These are phyloP conservation scores for Corvus moneduloides DNA, from an alignment of 2,113 vertebrate genomes.

Conservation along the genomic window DNA sequence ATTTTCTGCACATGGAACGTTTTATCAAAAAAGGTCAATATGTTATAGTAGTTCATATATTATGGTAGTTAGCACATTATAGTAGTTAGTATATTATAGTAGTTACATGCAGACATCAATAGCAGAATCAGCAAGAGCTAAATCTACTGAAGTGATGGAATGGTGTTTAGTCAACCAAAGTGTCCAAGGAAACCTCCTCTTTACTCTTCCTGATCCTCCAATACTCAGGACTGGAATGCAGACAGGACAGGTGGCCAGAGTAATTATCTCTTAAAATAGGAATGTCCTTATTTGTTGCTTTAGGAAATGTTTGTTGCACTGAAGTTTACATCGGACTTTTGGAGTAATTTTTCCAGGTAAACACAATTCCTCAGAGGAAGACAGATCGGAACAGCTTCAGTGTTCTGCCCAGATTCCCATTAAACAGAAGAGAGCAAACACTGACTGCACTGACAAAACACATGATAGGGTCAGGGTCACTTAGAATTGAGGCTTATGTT, in stretches of 20 bases:
- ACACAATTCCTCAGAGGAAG: background rate
- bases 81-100: background rate
- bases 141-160: background rate
- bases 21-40: background rate
- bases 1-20: background rate
- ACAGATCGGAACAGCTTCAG: background rate
- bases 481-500: background rate
- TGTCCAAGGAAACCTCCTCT: background rate
- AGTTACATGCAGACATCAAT: background rate
- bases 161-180: background rate
- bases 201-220: background rate
- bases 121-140: background rate
- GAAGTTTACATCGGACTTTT: background rate
- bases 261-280: background rate
- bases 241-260: background rate
- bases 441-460: background rate
- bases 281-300: background rate
- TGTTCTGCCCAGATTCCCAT: background rate
- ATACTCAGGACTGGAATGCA: background rate
- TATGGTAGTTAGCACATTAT: background rate
- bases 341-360: background rate
- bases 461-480: background rate
- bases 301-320: background rate
- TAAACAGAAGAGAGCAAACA: background rate
- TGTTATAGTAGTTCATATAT: background rate